A percentile compares a stretch with the other conserved stretches of the same genome.
Conservation (phyloP, 2,888 invertebrate species). For the Disparrhopalites patrizii region DNA sequence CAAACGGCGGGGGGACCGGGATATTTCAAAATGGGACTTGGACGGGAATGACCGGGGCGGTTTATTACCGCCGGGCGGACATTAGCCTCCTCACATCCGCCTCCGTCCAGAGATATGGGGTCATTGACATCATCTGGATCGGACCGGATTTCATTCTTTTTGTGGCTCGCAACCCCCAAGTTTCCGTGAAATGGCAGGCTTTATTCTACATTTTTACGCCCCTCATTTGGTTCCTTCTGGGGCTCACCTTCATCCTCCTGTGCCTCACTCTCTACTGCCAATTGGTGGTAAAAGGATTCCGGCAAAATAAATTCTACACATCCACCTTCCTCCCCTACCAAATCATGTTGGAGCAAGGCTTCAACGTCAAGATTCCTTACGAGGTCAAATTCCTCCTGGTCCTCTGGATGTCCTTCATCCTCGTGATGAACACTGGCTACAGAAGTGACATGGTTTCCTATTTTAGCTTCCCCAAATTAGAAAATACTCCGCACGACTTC, state of each 20-base stretch:
- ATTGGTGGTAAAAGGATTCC: background rate
- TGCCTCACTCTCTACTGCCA: background rate
- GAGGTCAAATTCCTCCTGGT: background rate
- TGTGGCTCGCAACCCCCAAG: background rate
- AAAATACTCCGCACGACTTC: slow-evolving; percentile 1
- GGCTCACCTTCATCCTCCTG: background rate
- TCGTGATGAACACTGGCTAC: slow-evolving; percentile 6
- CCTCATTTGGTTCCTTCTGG: background rate
- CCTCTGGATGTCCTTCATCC: slow-evolving; percentile 14
- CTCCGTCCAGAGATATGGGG: background rate
- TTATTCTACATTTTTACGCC: slow-evolving; percentile 1
- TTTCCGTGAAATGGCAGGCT: slow-evolving; percentile 1
- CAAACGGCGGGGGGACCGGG: background rate
- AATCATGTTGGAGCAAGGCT: slow-evolving; percentile 1
- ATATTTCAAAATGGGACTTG: slow-evolving; percentile 6
- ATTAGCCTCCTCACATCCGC: background rate
- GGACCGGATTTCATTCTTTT: background rate
- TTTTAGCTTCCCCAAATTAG: background rate
- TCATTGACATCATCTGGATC: slow-evolving; percentile 3
- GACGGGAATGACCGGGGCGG: slow-evolving; percentile 13
- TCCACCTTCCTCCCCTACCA: background rate
- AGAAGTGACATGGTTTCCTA: slow-evolving; percentile 10
- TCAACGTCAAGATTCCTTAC: background rate
- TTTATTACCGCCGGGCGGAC: background rate
- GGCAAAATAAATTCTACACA: background rate